These are phyloP conservation scores for Aix galericulata DNA, from an alignment of 2,113 vertebrate genomes.

Conservation along the genomic window DNA sequence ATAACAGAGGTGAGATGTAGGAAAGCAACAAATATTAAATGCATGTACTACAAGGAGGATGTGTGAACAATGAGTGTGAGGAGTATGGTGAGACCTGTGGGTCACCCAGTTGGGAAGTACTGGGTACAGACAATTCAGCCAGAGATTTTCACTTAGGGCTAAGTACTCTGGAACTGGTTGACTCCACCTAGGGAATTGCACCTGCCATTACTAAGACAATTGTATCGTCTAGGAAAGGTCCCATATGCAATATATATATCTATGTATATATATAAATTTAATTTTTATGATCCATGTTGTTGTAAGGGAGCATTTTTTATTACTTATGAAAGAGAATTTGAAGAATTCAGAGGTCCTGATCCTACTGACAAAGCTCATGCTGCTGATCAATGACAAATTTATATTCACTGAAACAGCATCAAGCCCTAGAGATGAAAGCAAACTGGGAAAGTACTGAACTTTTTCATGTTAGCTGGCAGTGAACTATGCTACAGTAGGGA, in stretches of 20 bases:
- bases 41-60: background rate
- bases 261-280: too few species aligned
- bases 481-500: background rate
- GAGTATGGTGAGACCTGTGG: background rate
- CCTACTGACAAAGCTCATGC: background rate
- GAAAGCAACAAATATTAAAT: background rate
- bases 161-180: background rate
- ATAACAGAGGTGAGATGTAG: background rate
- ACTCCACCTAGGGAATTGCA: background rate
- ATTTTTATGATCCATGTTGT: background rate
- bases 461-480: background rate
- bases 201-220: background rate
- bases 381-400: conserved; percentile 1
- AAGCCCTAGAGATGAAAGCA: conserved; percentile 23
- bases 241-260: background rate
- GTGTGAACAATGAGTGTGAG: background rate
- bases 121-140: background rate
- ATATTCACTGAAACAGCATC: conserved; percentile 5
- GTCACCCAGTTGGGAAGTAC: background rate
- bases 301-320: background rate
- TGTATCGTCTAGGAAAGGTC: background rate
- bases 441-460: background rate
- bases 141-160: background rate
- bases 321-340: background rate
- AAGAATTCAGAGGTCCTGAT: conserved; percentile 11